A percentile compares a stretch with the other conserved stretches of the same genome.
Evolutionary conservation across 2,113 vertebrate genomes (phyloP).

Genomic region (Synodontis membranacea): DNA sequence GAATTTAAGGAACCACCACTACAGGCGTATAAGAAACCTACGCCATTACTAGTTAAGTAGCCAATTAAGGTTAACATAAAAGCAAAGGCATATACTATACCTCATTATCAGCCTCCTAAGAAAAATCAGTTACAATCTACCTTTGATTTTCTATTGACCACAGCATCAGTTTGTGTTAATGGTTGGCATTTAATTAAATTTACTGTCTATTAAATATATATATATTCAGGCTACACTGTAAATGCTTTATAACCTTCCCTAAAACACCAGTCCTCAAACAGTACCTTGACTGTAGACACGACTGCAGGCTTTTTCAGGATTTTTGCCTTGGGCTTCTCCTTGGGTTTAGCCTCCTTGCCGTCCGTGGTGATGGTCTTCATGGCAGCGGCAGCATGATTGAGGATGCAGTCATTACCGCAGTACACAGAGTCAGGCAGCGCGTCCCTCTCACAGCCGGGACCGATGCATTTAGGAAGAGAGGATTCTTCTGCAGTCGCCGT

Average conservation of each 20-base stretch:
- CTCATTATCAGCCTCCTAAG: not conserved
- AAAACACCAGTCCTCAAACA: not conserved
- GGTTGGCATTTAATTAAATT: not conserved
- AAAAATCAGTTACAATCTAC: not conserved
- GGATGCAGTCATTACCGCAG: slow-evolving; percentile 92
- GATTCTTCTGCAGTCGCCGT: slow-evolving; percentile 63
- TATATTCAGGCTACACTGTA: no score
- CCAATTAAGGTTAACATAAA: not conserved
- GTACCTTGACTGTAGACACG: slow-evolving; percentile 71
- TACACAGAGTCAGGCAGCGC: slow-evolving; percentile 94
- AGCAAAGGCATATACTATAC: not conserved
- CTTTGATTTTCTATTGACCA: not conserved
- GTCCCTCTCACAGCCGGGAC: slow-evolving; percentile 85
- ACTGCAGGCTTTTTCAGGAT: slow-evolving; percentile 61
- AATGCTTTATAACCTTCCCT: not conserved
- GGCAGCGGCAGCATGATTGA: slow-evolving; percentile 89
- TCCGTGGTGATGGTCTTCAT: slow-evolving; percentile 91
- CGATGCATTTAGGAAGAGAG: slow-evolving; percentile 85
- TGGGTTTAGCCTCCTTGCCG: slow-evolving; percentile 82
- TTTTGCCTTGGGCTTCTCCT: slow-evolving; percentile 75
- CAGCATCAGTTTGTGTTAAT: not conserved
- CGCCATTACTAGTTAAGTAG: not conserved
- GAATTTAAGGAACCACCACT: not conserved
- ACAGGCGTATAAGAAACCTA: not conserved
- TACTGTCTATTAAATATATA: not conserved